Evolutionary conservation across 2,797 vertebrate genomes (phyloP).

Genomic region (Dallia pectoralis): DNA sequence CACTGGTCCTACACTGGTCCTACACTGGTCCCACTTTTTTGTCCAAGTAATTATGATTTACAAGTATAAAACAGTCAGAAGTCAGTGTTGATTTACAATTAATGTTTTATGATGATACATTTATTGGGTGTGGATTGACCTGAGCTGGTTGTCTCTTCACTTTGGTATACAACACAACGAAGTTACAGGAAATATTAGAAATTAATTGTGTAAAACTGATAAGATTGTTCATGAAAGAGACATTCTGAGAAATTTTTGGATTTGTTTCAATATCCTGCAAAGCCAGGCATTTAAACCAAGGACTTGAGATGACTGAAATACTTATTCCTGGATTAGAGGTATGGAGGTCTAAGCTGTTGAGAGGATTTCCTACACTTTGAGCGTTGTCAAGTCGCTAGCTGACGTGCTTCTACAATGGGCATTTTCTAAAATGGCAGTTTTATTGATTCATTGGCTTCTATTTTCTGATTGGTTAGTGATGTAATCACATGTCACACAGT

Average conservation of each 20-base stretch:
- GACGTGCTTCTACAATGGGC: background rate
- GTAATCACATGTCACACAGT: too few species aligned
- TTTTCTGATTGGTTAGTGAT: too few species aligned
- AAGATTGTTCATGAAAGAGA: background rate
- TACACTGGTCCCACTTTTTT: too few species aligned
- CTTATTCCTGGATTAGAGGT: background rate
- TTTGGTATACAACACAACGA: background rate
- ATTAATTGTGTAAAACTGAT: background rate
- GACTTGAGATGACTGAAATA: background rate
- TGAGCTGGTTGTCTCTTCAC: background rate
- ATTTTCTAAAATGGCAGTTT: background rate
- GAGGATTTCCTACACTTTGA: background rate
- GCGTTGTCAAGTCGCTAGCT: background rate
- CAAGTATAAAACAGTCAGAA: too few species aligned
- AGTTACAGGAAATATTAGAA: background rate
- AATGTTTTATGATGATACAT: slow-evolving; percentile 2
- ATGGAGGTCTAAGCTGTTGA: background rate
- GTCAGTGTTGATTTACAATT: background rate
- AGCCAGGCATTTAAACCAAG: background rate
- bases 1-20: too few species aligned
- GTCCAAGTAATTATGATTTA: too few species aligned
- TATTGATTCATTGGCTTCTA: too few species aligned
- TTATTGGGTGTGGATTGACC: background rate
- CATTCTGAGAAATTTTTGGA: background rate
- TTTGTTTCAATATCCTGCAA: background rate